Percentiles rank a stretch among this genome's conserved stretches.
Conservation (phyloP, 2,113 vertebrate species). For the Sceloporus undulatus region DNA sequence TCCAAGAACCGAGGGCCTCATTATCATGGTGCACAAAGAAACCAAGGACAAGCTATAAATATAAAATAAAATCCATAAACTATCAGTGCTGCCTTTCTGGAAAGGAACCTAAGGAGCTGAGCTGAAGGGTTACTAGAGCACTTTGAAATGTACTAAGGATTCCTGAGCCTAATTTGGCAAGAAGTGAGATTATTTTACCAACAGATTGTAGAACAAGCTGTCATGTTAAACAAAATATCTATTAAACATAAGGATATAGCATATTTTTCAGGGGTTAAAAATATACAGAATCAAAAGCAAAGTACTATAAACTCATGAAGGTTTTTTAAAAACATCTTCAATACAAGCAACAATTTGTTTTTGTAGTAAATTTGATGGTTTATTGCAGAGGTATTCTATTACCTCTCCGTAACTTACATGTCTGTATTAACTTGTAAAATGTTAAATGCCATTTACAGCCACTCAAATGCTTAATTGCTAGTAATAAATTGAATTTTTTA, state of each 20-base stretch:
- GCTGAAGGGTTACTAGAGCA: background rate
- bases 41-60: background rate
- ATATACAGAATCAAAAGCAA: background rate
- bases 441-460: background rate
- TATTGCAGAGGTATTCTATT: conserved; percentile 19
- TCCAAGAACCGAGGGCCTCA: background rate
- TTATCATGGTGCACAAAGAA: background rate
- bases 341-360: conserved; percentile 32
- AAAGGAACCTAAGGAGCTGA: background rate
- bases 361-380: conserved; percentile 26
- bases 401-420: conserved; percentile 15
- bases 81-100: background rate
- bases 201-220: background rate
- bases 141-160: background rate
- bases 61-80: background rate
- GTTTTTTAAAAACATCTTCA: conserved; percentile 23
- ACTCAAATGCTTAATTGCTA: conserved; percentile 34
- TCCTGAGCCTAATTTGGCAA: background rate
- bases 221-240: background rate
- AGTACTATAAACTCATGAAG: conserved; percentile 30
- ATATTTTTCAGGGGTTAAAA: background rate
- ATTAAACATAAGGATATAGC: background rate
- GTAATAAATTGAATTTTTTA: conserved; percentile 39
- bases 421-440: conserved; percentile 38
- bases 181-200: background rate